Evolutionary conservation across 2,113 vertebrate genomes (phyloP), one percentile per base, ranked within the genome.

Genomic region (Antennarius striatus): DNA sequence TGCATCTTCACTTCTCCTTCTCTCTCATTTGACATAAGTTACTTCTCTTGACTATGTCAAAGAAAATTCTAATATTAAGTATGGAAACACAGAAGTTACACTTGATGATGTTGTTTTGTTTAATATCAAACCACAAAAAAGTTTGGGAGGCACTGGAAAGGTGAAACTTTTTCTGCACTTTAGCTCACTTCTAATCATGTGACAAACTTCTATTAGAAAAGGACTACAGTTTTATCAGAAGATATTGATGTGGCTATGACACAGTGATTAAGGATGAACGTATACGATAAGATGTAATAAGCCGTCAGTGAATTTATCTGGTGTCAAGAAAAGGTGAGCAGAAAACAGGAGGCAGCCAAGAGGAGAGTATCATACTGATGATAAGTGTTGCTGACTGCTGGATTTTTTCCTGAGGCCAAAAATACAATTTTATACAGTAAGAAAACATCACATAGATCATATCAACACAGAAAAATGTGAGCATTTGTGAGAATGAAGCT

Each of bases 271-370:
- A 77, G 60, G 72, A 46, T 69, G 78, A 75, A 77, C 58, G 73
- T 32, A 10, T 48, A 65, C 47, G 87, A 89, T 89, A 87, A 86
- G 74, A 63, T 10, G 71, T 85, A 82, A 85, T 84, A 46, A 70
- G 56, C 74, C 87, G 87, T 79, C 82, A 68, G 63, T 11, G 69
- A 59, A 57, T 85, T 36, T 82, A 84, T 87, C 80, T 82, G 5
- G 54, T 72, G 73, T 74, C 76, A 79, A 59, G 59, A 51, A 61
- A 65, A 71, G 78, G 83, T 79, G 73, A 74, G 75, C 68, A 29
- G 70, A 40, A 59, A 73, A 53, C 32, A 10, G 57, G 58, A 64
- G 58, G 58, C 28, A 29, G 22, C 32, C 56, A 59, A 39, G 68
- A 46, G 73, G 73, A 73, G 58, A 29, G n/a, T 30, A 56, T 77